These are phyloP conservation scores for Papilio dardanus DNA, from an alignment of 1,140 invertebrate genomes.

Conservation along the genomic window DNA sequence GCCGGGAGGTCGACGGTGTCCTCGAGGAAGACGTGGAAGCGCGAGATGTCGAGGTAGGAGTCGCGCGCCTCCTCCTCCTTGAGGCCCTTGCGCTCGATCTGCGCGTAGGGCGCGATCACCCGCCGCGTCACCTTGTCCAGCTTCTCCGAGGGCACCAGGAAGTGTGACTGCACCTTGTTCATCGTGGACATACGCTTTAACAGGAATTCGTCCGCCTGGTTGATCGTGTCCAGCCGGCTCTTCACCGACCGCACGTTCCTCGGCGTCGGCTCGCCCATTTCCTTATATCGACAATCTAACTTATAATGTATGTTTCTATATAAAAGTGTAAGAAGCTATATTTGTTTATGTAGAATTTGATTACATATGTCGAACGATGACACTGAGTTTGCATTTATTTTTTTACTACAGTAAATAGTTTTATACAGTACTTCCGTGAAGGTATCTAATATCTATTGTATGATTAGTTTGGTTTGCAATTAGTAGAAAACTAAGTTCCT, in stretches of 20 bases:
- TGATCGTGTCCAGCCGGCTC: slow-evolving; percentile 57
- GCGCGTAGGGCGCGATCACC: slow-evolving; percentile 82
- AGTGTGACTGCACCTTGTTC: slow-evolving; percentile 67
- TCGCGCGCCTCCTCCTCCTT: slow-evolving; percentile 63
- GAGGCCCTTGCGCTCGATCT: slow-evolving; percentile 74
- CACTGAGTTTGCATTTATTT: neutral
- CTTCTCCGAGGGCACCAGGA: slow-evolving; percentile 70
- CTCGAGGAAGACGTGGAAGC: slow-evolving; percentile 77
- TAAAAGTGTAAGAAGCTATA: neutral
- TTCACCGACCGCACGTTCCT: slow-evolving; percentile 59
- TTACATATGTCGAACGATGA: neutral
- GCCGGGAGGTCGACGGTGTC: slow-evolving; percentile 81
- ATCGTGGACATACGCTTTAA: slow-evolving; percentile 43
- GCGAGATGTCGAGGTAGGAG: slow-evolving; percentile 68
- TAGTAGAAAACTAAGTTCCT: too few species aligned
- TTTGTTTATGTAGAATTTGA: neutral
- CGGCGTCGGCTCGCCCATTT: slow-evolving; percentile 55
- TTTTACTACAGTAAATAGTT: neutral
- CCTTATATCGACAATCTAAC: neutral
- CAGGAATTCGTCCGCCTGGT: slow-evolving; percentile 46
- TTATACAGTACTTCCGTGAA: neutral
- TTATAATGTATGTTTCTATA: neutral
- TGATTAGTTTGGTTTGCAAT: too few species aligned
- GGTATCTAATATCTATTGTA: too few species aligned
- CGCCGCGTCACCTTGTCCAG: slow-evolving; percentile 78